Conservation (phyloP, 1,140 invertebrate species). For the Drosophila kohkoa region DNA sequence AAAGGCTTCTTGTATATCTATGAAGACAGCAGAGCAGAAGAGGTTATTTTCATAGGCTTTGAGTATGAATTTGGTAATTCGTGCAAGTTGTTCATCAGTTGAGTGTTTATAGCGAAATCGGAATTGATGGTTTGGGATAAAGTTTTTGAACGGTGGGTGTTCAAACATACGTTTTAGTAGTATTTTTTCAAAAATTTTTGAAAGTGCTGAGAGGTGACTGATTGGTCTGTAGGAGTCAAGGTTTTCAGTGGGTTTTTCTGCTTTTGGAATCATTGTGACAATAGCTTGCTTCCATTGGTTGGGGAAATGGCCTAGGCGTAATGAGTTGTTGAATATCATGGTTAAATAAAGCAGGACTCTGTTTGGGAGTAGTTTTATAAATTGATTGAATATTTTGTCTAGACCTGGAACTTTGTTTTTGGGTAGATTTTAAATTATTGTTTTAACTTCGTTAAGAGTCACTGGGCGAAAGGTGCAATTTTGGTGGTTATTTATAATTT, state of each 20-base stretch:
- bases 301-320: neutral
- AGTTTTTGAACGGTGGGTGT: too few species aligned
- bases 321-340: neutral
- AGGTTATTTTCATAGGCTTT: neutral
- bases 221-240: too few species aligned
- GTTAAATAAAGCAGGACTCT: constrained; percentile 3
- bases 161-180: too few species aligned
- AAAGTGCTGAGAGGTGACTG: too few species aligned
- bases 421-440: neutral
- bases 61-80: too few species aligned
- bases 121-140: constrained; percentile 6
- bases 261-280: too few species aligned
- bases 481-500: neutral
- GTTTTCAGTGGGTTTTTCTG: too few species aligned
- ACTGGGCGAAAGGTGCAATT: neutral
- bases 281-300: too few species aligned
- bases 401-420: constrained; percentile 4
- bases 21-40: constrained; percentile 23
- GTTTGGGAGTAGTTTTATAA: constrained; percentile 10
- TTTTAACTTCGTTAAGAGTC: neutral
- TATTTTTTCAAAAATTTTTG: too few species aligned
- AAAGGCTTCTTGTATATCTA: constrained; percentile 37
- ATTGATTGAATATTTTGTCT: neutral
- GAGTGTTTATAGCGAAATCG: constrained; percentile 10
- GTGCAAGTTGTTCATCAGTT: constrained; percentile 8